A percentile compares a stretch with the other conserved stretches of the same genome.
These are phyloP conservation scores for Ariolimax columbianus DNA, from an alignment of 2,888 invertebrate species.

Conservation along the genomic window DNA sequence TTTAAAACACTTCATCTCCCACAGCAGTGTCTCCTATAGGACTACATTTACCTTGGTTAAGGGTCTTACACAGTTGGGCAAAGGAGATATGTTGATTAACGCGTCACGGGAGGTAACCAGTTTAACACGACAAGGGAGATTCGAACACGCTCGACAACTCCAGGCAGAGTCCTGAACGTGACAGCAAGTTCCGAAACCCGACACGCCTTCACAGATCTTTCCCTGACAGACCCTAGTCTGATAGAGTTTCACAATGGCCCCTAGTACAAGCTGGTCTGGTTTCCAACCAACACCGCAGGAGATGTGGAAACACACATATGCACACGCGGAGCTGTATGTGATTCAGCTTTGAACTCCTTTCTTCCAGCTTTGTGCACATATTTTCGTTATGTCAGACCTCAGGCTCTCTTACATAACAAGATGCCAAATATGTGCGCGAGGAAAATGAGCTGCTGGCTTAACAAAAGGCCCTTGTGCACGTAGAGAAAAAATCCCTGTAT, in stretches of 20 bases:
- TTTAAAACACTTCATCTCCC: too few species aligned
- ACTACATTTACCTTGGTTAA: too few species aligned
- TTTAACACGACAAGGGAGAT: neutral
- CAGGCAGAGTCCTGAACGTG: neutral
- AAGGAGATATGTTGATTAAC: neutral
- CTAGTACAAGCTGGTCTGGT: slow-evolving; percentile 5
- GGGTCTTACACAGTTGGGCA: too few species aligned
- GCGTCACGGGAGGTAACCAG: neutral
- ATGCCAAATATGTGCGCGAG: neutral
- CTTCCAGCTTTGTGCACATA: neutral
- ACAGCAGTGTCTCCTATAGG: too few species aligned
- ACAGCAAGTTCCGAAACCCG: slow-evolving; percentile 21
- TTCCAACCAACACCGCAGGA: slow-evolving; percentile 25
- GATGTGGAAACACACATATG: neutral
- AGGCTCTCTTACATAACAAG: neutral
- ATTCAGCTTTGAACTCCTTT: neutral
- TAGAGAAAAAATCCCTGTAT: neutral
- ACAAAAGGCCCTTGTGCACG: neutral
- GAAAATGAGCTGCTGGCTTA: too few species aligned
- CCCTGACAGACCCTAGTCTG: neutral
- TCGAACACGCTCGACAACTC: slow-evolving; percentile 9
- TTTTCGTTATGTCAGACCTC: neutral
- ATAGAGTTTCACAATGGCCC: slow-evolving; percentile 29
- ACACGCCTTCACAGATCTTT: slow-evolving; percentile 35
- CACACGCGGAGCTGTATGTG: neutral